phyloP scores from a whole-genome alignment of 64 coral and sea anemone species.

The Acropora yongei region DNA sequence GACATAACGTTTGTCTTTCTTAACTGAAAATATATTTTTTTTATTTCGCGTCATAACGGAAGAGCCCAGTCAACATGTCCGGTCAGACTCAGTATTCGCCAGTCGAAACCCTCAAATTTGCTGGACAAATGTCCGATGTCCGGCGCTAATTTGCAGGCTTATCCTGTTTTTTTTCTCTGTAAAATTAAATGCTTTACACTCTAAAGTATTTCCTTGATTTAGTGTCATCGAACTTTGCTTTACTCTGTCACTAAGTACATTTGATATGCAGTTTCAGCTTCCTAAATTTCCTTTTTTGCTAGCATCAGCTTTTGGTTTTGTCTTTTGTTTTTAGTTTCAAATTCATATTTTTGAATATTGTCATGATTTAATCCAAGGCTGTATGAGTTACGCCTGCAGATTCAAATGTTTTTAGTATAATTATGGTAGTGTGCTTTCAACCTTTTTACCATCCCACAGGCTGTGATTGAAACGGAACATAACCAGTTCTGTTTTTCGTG shows the following conservation, averaged over 20 bases:
- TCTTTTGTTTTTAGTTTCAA: not conserved
- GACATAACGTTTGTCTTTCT: too few species aligned
- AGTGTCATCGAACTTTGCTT: not conserved
- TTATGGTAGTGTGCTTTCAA: not conserved
- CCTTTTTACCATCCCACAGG: not conserved
- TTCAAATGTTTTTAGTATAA: not conserved
- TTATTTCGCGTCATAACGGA: too few species aligned
- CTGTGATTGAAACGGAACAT: slow-evolving; percentile 15
- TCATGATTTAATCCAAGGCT: not conserved
- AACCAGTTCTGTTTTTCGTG: slow-evolving; percentile 14
- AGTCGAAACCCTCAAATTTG: too few species aligned
- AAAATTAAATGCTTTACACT: not conserved
- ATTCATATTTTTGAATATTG: not conserved
- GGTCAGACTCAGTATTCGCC: too few species aligned
- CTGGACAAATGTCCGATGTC: too few species aligned
- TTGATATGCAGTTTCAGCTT: not conserved
- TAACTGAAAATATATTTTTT: too few species aligned
- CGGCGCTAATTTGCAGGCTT: too few species aligned
- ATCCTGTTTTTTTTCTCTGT: not conserved
- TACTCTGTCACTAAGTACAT: not conserved
- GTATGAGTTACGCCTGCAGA: not conserved
- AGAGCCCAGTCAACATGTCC: too few species aligned
- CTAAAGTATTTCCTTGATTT: not conserved
- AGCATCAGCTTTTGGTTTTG: not conserved
- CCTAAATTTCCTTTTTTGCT: not conserved